Evolutionary conservation across 2,797 vertebrate genomes (phyloP).

Genomic region (Adelosebastes latens): DNA sequence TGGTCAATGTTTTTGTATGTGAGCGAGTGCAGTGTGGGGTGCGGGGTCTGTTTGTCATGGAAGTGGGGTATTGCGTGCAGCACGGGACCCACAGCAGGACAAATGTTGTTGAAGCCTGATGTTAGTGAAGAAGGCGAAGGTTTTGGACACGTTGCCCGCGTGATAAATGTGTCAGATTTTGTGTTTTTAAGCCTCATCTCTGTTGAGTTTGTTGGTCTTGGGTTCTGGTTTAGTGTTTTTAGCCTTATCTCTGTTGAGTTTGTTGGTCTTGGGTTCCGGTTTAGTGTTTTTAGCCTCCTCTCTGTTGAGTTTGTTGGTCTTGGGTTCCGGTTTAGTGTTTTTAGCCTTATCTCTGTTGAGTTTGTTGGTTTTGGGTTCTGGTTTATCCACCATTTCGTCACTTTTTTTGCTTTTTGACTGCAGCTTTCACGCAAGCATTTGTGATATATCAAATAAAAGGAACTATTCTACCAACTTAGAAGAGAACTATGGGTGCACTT

Average conservation of each 20-base stretch:
- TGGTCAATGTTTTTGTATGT: slow-evolving; percentile 47
- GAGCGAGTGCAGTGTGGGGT: slow-evolving; percentile 4
- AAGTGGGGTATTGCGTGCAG: slow-evolving; percentile 39
- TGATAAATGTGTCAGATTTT: neutral
- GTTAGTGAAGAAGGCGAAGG: slow-evolving; percentile 26
- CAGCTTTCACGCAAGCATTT: neutral
- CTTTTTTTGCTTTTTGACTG: neutral
- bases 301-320: neutral
- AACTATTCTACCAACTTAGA: neutral
- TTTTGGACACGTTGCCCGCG: neutral
- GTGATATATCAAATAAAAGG: neutral
- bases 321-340: neutral
- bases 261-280: neutral
- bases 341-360: too few relatives aligned
- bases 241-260: neutral
- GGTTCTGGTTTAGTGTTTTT: neutral
- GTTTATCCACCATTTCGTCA: neutral
- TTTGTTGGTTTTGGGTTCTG: neutral
- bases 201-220: neutral
- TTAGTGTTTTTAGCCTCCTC: neutral
- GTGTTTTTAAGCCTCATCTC: neutral
- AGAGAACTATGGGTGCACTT: neutral
- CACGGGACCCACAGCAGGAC: slow-evolving; percentile 26
- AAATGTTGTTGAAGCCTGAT: slow-evolving; percentile 28
- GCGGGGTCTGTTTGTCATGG: slow-evolving; percentile 11